Evolutionary conservation across 2,888 invertebrate species (phyloP).

Genomic region (Macaria liturata): DNA sequence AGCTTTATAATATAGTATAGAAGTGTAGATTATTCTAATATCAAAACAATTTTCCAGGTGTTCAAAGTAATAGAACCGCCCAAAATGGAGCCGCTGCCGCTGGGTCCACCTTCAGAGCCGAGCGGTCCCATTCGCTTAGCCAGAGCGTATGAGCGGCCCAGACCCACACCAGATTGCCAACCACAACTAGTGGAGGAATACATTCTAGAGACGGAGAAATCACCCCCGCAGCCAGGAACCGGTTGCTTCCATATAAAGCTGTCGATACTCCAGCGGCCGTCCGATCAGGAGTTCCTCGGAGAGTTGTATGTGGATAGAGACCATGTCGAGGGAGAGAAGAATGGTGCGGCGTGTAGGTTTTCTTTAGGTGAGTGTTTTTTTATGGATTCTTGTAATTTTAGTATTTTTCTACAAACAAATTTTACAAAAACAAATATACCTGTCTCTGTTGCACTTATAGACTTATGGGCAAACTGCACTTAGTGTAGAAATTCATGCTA

Average conservation of each 20-base stretch:
- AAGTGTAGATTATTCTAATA: neutral
- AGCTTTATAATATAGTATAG: no score
- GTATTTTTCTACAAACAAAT: no score
- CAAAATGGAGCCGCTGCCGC: conserved; percentile 82
- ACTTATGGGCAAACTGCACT: no score
- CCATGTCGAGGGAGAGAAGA: conserved; percentile 88
- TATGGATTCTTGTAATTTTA: no score
- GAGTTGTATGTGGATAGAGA: conserved; percentile 95
- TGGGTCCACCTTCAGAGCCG: conserved; percentile 80
- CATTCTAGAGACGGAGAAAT: conserved; percentile 92
- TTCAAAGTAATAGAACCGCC: conserved; percentile 86
- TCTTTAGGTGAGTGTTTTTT: conserved; percentile 78
- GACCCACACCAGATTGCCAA: conserved; percentile 87
- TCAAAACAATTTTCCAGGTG: conserved; percentile 61
- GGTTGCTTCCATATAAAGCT: conserved; percentile 93
- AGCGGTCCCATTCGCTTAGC: conserved; percentile 65
- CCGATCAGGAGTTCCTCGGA: conserved; percentile 94
- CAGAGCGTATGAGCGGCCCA: conserved; percentile 84
- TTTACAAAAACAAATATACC: no score
- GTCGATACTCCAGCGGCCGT: conserved; percentile 93
- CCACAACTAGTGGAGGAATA: conserved; percentile 94
- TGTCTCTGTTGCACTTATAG: no score
- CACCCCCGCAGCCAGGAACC: conserved; percentile 82
- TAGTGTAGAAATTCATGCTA: no score
- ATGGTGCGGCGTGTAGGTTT: conserved; percentile 93